Percentiles rank a stretch among this genome's conserved stretches.
phyloP scores from a whole-genome alignment of 2,113 vertebrate genomes.

The Pogonocichla stellata region DNA sequence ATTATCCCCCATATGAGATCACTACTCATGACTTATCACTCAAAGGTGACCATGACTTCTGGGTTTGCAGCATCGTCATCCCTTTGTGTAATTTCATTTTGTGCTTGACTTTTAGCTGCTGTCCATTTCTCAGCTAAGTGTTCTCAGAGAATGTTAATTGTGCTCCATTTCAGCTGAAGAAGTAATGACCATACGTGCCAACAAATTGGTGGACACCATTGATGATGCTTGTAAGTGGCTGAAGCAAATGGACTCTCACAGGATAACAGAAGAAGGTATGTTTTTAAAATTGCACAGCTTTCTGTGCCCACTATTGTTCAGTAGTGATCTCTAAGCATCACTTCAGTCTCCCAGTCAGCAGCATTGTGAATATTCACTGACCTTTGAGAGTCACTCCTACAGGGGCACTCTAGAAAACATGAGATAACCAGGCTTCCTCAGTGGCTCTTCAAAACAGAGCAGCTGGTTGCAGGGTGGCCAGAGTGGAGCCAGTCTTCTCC shows the following conservation, averaged over 20 bases:
- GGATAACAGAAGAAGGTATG: slow-evolving; percentile 69
- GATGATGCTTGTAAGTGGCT: slow-evolving; percentile 61
- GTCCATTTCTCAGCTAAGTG: not conserved
- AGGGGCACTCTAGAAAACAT: not conserved
- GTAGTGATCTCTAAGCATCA: not conserved
- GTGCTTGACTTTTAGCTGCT: not conserved
- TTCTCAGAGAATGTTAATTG: not conserved
- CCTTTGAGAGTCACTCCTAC: not conserved
- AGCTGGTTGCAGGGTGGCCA: not conserved
- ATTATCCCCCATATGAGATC: not conserved
- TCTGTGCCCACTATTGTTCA: not conserved
- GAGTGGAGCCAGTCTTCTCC: not conserved
- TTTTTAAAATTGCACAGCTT: not conserved
- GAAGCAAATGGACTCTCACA: slow-evolving; percentile 58
- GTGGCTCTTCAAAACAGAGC: not conserved
- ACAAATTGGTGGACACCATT: slow-evolving; percentile 20
- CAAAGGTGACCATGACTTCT: not conserved
- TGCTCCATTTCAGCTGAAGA: slow-evolving; percentile 68
- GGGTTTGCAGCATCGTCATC: not conserved
- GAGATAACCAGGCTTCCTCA: not conserved
- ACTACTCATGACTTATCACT: not conserved
- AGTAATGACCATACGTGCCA: slow-evolving; percentile 42
- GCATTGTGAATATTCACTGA: not conserved
- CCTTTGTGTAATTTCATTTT: not conserved
- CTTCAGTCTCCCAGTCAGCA: not conserved